Percentiles rank a stretch among this genome's conserved stretches.
phyloP scores from a whole-genome alignment of 1,140 invertebrate genomes.

The Argopecten irradians region DNA sequence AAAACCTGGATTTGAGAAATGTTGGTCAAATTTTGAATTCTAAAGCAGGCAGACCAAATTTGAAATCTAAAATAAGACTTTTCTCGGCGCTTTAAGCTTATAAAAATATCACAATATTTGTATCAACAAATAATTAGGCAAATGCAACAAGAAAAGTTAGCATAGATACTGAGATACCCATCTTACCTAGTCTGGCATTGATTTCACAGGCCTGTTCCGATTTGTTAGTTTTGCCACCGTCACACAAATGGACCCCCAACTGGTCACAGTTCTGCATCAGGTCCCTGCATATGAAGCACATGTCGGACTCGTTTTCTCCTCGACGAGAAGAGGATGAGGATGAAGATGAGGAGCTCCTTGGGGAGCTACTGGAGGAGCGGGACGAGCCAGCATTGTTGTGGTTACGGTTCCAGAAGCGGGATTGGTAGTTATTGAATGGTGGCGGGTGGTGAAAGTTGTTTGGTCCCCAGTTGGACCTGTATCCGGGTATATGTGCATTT shows the following conservation, averaged over 20 bases:
- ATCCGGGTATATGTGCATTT: neutral
- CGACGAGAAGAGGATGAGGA: neutral
- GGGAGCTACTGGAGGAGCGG: neutral
- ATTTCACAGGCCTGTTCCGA: conserved; percentile 41
- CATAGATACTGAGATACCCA: too few species aligned
- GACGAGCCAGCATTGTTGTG: conserved; percentile 9
- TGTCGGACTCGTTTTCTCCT: conserved; percentile 24
- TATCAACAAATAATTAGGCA: too few species aligned
- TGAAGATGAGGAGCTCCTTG: neutral
- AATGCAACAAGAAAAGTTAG: too few species aligned
- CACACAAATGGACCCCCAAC: conserved; percentile 64
- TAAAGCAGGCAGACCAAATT: too few species aligned
- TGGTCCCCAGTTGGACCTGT: conserved; percentile 13
- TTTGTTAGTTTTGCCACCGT: conserved; percentile 53
- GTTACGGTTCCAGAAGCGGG: neutral
- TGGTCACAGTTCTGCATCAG: conserved; percentile 65
- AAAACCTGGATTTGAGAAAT: too few species aligned
- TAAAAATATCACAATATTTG: too few species aligned
- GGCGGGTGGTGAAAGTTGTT: neutral
- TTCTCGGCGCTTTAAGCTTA: too few species aligned
- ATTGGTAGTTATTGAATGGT: neutral
- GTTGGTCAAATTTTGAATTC: too few species aligned
- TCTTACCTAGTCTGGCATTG: conserved; percentile 58
- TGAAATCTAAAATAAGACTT: too few species aligned
- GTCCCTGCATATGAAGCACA: conserved; percentile 67